Percentiles rank a stretch among this genome's conserved stretches.
Evolutionary conservation across 2,797 vertebrate species (phyloP).

Genomic region (Tenualosa thibaudeaui): DNA sequence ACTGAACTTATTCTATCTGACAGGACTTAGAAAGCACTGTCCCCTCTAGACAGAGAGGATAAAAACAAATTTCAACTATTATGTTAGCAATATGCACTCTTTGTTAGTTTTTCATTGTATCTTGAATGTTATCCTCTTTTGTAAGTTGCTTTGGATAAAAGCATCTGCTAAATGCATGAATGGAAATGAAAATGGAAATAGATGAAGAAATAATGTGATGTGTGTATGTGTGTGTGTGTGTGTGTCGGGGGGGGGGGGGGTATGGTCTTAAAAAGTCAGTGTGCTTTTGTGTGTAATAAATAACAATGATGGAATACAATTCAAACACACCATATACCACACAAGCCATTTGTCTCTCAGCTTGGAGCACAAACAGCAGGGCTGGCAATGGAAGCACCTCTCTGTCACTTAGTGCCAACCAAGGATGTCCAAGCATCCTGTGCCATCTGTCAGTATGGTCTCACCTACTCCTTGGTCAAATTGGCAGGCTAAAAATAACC

Average conservation of each 20-base stretch:
- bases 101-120: too few relatives aligned
- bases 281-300: neutral
- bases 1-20: neutral
- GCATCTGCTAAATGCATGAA: too few relatives aligned
- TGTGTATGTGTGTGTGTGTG: too few relatives aligned
- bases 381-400: conserved; percentile 48
- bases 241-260: too few relatives aligned
- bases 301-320: neutral
- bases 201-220: neutral
- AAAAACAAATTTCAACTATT: too few relatives aligned
- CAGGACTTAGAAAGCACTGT: neutral
- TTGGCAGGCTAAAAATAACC: neutral
- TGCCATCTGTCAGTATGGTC: conserved; percentile 49
- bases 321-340: neutral
- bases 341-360: neutral
- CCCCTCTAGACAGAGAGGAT: neutral
- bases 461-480: conserved; percentile 30
- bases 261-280: too few relatives aligned
- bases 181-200: neutral
- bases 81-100: too few relatives aligned
- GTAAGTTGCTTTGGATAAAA: too few relatives aligned
- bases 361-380: conserved; percentile 9
- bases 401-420: conserved; percentile 58
- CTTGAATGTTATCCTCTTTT: too few relatives aligned
- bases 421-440: conserved; percentile 50